A percentile compares a stretch with the other conserved stretches of the same genome.
These are phyloP conservation scores for Morone saxatilis DNA, from an alignment of 2,113 vertebrate genomes.

Conservation along the genomic window DNA sequence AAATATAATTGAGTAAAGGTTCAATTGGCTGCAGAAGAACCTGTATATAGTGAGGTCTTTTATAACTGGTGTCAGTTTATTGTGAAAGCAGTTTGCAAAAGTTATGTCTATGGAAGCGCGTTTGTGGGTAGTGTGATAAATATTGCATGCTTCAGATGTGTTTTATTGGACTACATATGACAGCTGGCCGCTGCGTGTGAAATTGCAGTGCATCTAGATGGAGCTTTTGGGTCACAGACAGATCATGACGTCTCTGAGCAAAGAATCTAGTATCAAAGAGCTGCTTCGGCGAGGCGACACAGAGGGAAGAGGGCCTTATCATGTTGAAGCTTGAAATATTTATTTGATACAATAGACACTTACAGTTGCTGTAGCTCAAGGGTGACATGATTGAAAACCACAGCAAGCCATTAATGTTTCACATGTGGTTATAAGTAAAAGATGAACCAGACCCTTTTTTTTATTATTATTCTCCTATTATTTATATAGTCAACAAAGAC, in stretches of 20 bases:
- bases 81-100: constrained; percentile 41
- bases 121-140: constrained; percentile 63
- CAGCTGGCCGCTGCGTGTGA: constrained; percentile 61
- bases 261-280: constrained; percentile 69
- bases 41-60: background rate
- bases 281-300: constrained; percentile 53
- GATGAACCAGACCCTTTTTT: constrained; percentile 30
- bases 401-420: constrained; percentile 61
- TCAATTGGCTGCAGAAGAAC: background rate
- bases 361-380: constrained; percentile 59
- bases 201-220: constrained; percentile 45
- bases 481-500: constrained; percentile 50
- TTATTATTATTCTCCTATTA: constrained; percentile 22
- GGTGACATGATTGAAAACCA: constrained; percentile 68
- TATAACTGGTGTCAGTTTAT: background rate
- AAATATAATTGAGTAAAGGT: background rate
- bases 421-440: constrained; percentile 52
- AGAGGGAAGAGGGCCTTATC: constrained; percentile 64
- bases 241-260: constrained; percentile 63
- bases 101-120: constrained; percentile 49
- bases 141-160: constrained; percentile 72
- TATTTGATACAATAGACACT: constrained; percentile 73
- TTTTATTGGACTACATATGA: constrained; percentile 71
- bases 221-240: constrained; percentile 61
- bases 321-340: constrained; percentile 75